Evolutionary conservation across 2,888 invertebrate species (phyloP).

Genomic region (Pristionchus arcanus): DNA sequence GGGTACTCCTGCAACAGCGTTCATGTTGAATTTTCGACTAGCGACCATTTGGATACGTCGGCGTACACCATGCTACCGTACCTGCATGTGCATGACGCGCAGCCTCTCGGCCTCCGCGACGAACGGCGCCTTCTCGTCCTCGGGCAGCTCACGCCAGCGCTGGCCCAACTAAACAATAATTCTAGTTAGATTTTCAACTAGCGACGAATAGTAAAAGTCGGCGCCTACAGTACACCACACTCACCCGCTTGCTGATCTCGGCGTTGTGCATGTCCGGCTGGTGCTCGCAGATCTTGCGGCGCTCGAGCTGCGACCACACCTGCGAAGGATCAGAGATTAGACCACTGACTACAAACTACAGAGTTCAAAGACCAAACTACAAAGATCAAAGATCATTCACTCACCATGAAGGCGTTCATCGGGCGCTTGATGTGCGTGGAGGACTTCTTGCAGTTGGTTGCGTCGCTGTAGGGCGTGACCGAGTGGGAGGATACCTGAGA

Average conservation of each 20-base stretch:
- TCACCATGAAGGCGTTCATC: slow-evolving; percentile 86
- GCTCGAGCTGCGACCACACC: slow-evolving; percentile 98
- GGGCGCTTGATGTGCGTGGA: slow-evolving; percentile 98
- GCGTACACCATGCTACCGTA: slow-evolving; percentile 51
- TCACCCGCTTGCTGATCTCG: slow-evolving; percentile 91
- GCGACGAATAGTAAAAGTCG: slow-evolving; percentile 17
- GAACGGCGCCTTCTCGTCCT: slow-evolving; percentile 83
- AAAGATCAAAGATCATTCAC: slow-evolving; percentile 27
- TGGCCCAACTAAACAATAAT: slow-evolving; percentile 84
- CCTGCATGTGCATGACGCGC: slow-evolving; percentile 89
- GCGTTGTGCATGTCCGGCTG: slow-evolving; percentile 99
- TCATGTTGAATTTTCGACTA: not conserved
- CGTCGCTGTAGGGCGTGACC: slow-evolving; percentile 96
- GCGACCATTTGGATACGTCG: not conserved
- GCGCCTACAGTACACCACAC: slow-evolving; percentile 9
- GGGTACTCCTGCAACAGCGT: slow-evolving; percentile 89
- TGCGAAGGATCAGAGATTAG: slow-evolving; percentile 82
- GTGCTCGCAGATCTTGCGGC: slow-evolving; percentile 95
- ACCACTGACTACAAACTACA: slow-evolving; percentile 11
- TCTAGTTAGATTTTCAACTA: not conserved
- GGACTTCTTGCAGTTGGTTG: slow-evolving; percentile 92
- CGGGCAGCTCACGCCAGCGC: slow-evolving; percentile 90
- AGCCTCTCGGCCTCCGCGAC: slow-evolving; percentile 85
- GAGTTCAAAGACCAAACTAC: slow-evolving; percentile 8
- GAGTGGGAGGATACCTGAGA: slow-evolving; percentile 90